phyloP scores from a whole-genome alignment of 1,140 invertebrate species.

The Apis florea region DNA sequence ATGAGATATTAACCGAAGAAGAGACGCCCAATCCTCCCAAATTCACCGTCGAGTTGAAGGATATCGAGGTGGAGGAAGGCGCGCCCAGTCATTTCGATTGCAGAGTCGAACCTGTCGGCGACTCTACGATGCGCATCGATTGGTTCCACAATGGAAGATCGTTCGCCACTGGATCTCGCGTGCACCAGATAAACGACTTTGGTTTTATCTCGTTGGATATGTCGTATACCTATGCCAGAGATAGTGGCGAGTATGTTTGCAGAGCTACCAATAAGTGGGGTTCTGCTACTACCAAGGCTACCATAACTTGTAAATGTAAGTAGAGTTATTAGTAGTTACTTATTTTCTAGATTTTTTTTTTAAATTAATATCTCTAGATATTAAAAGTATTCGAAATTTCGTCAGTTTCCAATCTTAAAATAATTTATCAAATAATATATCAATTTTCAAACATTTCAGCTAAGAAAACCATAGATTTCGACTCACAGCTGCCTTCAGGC shows the following conservation, averaged over 20 bases:
- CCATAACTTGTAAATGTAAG: slow-evolving; percentile 87
- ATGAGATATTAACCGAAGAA: slow-evolving; percentile 90
- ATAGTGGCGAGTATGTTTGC: slow-evolving; percentile 93
- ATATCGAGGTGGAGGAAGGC: slow-evolving; percentile 92
- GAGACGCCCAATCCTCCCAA: slow-evolving; percentile 92
- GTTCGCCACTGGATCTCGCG: slow-evolving; percentile 92
- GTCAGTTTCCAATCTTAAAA: not conserved
- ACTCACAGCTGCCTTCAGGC: slow-evolving; percentile 94
- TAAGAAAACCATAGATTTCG: slow-evolving; percentile 93
- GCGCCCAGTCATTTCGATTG: slow-evolving; percentile 95
- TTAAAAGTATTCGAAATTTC: not conserved
- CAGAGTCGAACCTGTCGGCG: slow-evolving; percentile 92
- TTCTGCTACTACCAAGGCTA: slow-evolving; percentile 90
- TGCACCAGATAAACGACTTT: slow-evolving; percentile 95
- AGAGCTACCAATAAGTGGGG: slow-evolving; percentile 93
- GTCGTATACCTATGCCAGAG: slow-evolving; percentile 91
- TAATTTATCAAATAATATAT: no score
- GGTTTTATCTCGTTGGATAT: slow-evolving; percentile 95
- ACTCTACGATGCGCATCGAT: slow-evolving; percentile 93
- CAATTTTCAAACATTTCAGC: slow-evolving; percentile 73
- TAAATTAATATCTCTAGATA: not conserved
- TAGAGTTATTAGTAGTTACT: slow-evolving; percentile 17
- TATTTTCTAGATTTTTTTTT: slow-evolving; percentile 7
- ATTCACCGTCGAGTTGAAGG: slow-evolving; percentile 92
- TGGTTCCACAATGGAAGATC: slow-evolving; percentile 96